A percentile compares a stretch with the other conserved stretches of the same genome.
Conservation (phyloP, 2,113 vertebrate species). For the Motacilla tschutschensis region DNA sequence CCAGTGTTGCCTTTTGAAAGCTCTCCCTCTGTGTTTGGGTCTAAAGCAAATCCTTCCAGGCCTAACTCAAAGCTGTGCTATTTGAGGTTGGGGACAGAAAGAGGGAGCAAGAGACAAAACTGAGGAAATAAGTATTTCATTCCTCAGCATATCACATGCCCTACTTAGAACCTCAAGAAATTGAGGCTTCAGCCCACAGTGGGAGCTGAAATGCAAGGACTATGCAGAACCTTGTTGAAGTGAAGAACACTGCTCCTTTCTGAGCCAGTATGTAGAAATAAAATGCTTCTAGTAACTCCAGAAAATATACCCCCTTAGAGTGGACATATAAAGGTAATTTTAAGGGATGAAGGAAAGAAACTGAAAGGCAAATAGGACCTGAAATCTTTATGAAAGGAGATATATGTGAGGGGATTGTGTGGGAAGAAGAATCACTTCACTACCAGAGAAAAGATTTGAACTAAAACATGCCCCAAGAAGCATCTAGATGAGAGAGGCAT, state of each 20-base stretch:
- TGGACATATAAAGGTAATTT: background rate
- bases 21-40: background rate
- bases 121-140: background rate
- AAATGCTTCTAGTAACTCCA: background rate
- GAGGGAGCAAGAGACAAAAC: background rate
- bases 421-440: background rate
- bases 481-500: background rate
- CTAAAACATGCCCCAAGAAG: background rate
- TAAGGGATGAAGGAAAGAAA: background rate
- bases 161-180: background rate
- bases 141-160: background rate
- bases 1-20: fast-evolving
- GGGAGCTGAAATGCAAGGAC: background rate
- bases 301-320: background rate
- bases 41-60: background rate
- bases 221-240: background rate
- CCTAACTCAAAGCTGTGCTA: fast-evolving
- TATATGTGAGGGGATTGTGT: background rate
- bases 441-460: background rate
- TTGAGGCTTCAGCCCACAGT: fast-evolving
- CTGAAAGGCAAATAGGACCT: background rate
- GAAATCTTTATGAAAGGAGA: background rate
- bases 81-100: background rate
- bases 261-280: background rate
- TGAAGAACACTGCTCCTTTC: background rate